These are phyloP conservation scores for Platalea minor DNA, from an alignment of 2,797 vertebrate genomes.

Conservation along the genomic window DNA sequence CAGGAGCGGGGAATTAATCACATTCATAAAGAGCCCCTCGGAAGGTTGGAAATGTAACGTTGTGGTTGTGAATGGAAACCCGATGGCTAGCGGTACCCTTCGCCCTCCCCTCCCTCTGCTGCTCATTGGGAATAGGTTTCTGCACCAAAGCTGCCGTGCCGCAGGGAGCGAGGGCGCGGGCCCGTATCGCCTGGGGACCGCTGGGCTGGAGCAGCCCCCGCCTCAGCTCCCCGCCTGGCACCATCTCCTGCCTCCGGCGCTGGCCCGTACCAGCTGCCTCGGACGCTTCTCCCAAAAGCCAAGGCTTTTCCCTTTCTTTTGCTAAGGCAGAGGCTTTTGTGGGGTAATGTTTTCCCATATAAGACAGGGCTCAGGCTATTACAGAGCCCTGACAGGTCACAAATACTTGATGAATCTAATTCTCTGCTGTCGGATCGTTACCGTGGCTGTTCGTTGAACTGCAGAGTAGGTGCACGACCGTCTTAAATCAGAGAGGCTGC, in stretches of 20 bases:
- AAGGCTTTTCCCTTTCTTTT: background rate
- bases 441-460: background rate
- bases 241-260: background rate
- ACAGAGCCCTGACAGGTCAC: background rate
- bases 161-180: fast-evolving
- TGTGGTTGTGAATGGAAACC: background rate
- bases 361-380: background rate
- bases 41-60: background rate
- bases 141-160: fast-evolving
- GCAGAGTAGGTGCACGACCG: fast-evolving
- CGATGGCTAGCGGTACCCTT: background rate
- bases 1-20: conserved; percentile 4
- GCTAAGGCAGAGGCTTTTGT: background rate
- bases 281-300: background rate
- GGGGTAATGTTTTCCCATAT: fast-evolving
- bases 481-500: background rate
- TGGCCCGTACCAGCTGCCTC: background rate
- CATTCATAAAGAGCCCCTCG: background rate
- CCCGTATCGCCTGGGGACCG: background rate
- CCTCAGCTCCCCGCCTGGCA: background rate
- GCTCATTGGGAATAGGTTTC: background rate
- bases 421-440: background rate
- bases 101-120: background rate
- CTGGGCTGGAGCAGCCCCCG: background rate
- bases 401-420: background rate